Conservation (phyloP, 1,140 invertebrate species). For the Antheraea mylitta region DNA sequence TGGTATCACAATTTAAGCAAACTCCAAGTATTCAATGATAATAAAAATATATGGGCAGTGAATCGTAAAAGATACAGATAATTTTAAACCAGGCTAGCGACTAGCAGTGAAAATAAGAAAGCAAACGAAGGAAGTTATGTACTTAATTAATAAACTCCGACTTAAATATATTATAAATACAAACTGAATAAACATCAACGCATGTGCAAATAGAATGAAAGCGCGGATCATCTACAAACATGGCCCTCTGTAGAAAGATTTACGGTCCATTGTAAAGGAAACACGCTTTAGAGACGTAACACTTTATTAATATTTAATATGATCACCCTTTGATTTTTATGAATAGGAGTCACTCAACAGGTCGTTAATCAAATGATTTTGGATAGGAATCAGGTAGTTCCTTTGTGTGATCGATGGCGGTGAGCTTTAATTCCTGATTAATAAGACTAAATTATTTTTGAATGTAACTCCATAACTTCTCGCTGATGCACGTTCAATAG, state of each 20-base stretch:
- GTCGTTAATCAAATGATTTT: conserved; percentile 76
- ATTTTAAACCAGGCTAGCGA: no score
- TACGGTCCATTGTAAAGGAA: conserved; percentile 11
- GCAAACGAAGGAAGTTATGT: no score
- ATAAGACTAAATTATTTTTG: conserved; percentile 63
- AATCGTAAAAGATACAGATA: no score
- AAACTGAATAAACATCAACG: background rate
- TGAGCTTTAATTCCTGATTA: conserved; percentile 60
- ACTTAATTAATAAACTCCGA: no score
- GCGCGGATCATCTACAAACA: conserved; percentile 27
- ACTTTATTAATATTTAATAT: conserved; percentile 69
- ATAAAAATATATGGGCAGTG: no score
- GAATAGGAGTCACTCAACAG: conserved; percentile 75
- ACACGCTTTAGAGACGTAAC: conserved; percentile 49
- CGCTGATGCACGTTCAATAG: conserved; percentile 15
- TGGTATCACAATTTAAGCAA: no score
- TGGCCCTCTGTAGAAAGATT: background rate
- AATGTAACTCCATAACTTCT: conserved; percentile 30
- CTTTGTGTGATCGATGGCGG: conserved; percentile 63
- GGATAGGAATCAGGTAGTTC: conserved; percentile 71
- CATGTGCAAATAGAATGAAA: conserved; percentile 19
- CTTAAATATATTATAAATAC: background rate
- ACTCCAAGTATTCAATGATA: no score
- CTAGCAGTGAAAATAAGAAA: no score
- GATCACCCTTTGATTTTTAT: conserved; percentile 69